Evolutionary conservation across 2,888 invertebrate species (phyloP).

Genomic region (Eupithecia pulchellata): DNA sequence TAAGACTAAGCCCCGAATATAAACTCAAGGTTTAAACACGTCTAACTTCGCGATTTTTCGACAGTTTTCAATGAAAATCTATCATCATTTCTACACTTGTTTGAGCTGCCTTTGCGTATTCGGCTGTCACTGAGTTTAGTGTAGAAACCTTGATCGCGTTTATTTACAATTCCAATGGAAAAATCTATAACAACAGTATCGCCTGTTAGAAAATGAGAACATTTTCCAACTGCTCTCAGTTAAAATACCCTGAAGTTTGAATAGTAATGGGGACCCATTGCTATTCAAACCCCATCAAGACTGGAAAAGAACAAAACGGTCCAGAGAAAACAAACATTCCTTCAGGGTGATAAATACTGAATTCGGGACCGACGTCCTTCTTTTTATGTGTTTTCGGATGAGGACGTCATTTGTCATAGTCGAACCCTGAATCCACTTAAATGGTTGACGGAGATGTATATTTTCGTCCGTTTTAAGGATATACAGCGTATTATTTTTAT

Average conservation of each 20-base stretch:
- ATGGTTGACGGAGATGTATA: constrained; percentile 35
- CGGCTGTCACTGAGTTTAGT: background rate
- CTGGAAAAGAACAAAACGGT: constrained; percentile 40
- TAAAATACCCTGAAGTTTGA: background rate
- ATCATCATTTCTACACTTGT: too few relatives aligned
- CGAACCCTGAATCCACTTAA: constrained; percentile 47
- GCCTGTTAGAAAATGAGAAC: too few relatives aligned
- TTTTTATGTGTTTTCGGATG: constrained; percentile 57
- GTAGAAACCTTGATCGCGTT: background rate
- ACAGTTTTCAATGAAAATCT: too few relatives aligned
- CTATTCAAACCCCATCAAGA: constrained; percentile 35
- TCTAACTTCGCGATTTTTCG: too few relatives aligned
- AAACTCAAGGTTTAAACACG: too few relatives aligned
- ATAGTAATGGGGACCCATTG: background rate
- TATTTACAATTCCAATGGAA: background rate
- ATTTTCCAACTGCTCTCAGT: background rate
- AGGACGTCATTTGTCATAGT: constrained; percentile 61
- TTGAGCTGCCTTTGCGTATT: too few relatives aligned
- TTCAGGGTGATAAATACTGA: constrained; percentile 52
- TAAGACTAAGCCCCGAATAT: too few relatives aligned
- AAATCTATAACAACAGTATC: background rate
- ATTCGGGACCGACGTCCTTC: constrained; percentile 43
- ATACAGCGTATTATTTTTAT: background rate
- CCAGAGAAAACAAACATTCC: constrained; percentile 41
- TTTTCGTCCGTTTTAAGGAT: constrained; percentile 30